Conservation (phyloP, 2,797 vertebrate genomes). For the Dicrostonyx torquatus region DNA sequence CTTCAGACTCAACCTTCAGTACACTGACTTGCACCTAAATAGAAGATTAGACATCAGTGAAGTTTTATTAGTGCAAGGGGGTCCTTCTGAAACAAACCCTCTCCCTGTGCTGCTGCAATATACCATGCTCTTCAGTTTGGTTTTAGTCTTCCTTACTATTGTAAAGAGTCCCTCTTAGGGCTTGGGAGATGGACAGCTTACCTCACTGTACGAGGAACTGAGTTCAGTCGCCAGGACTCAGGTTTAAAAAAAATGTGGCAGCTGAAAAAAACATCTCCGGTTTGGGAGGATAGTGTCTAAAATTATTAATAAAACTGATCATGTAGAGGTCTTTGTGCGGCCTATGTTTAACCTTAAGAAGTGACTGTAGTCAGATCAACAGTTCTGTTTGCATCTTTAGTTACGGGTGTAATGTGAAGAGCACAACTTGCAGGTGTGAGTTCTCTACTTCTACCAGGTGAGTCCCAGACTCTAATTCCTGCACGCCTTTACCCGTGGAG, state of each 20-base stretch:
- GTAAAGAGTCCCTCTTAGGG: background rate
- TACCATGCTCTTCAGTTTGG: background rate
- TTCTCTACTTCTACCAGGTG: background rate
- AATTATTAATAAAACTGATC: background rate
- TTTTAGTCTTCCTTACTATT: constrained; percentile 42
- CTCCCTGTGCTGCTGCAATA: background rate
- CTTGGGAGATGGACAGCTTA: background rate
- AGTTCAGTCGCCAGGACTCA: background rate
- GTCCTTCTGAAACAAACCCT: constrained; percentile 35
- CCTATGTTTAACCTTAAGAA: background rate
- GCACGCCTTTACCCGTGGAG: background rate
- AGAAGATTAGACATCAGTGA: background rate
- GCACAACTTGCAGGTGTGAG: too few species aligned
- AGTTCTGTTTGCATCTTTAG: background rate
- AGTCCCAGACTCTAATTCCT: background rate
- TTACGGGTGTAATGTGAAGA: background rate
- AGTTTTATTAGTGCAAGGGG: background rate
- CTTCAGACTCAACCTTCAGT: background rate
- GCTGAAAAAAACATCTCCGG: background rate
- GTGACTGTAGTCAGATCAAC: background rate
- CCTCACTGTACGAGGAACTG: background rate
- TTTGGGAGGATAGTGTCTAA: background rate
- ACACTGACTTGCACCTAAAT: background rate
- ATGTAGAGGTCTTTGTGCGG: background rate
- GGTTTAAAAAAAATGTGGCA: background rate